Percentiles rank a stretch among this genome's conserved stretches.
Conservation (phyloP, 2,888 invertebrate genomes). For the Nomada hirtipes region DNA sequence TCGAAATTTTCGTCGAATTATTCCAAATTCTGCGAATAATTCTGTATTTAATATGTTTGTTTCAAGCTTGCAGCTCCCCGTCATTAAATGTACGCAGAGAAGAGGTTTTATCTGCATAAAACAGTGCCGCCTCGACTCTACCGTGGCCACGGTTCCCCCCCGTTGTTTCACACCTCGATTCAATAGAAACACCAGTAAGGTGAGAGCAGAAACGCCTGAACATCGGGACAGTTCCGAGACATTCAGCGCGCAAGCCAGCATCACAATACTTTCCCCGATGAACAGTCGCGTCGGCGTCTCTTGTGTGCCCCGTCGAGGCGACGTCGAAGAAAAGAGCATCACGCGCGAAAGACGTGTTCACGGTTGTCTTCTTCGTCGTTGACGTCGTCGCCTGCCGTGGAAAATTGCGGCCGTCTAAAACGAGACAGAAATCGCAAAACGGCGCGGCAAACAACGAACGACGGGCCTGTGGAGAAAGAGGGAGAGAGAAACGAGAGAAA, state of each 20-base stretch:
- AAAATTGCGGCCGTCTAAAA: slow-evolving; percentile 11
- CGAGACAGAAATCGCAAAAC: not conserved
- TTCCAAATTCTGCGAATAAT: too few species aligned
- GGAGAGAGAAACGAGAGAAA: not conserved
- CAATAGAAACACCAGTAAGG: too few species aligned
- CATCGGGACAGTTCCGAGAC: too few species aligned
- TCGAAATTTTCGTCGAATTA: too few species aligned
- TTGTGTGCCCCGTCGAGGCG: slow-evolving; percentile 18
- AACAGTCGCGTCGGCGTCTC: slow-evolving; percentile 22
- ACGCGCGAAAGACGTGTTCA: slow-evolving; percentile 43
- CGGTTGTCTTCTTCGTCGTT: slow-evolving; percentile 16
- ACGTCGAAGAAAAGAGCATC: slow-evolving; percentile 6
- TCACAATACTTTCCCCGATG: slow-evolving; percentile 20
- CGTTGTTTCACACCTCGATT: too few species aligned
- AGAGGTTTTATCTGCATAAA: too few species aligned
- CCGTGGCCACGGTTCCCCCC: too few species aligned
- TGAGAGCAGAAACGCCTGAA: too few species aligned
- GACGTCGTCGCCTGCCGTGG: not conserved
- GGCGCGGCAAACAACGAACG: not conserved
- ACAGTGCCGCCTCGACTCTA: too few species aligned
- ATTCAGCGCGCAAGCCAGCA: not conserved
- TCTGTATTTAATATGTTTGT: too few species aligned
- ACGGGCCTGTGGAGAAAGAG: not conserved
- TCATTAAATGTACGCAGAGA: too few species aligned
- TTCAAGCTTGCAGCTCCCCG: too few species aligned